phyloP scores from a whole-genome alignment of 2,797 vertebrate species.

The Etheostoma perlongum region DNA sequence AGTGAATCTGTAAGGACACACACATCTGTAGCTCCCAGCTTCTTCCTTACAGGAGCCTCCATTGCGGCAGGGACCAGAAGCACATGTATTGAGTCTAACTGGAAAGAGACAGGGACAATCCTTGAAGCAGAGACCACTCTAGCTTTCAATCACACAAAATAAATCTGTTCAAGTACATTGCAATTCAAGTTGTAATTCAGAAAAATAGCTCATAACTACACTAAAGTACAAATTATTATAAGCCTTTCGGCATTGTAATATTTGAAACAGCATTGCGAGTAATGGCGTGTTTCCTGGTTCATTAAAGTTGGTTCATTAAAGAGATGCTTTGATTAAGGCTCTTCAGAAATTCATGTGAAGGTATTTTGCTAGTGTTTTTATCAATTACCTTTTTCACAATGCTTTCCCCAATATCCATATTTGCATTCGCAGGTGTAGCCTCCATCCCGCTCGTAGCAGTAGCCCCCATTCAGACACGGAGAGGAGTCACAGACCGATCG shows the following conservation, averaged over 20 bases:
- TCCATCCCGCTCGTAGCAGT: constrained; percentile 90
- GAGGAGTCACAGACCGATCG: constrained; percentile 95
- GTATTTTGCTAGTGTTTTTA: neutral
- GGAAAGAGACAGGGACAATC: constrained; percentile 69
- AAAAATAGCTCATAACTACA: constrained; percentile 56
- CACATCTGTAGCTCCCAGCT: constrained; percentile 89
- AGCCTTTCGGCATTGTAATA: constrained; percentile 64
- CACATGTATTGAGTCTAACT: constrained; percentile 95
- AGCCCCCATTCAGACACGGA: constrained; percentile 95
- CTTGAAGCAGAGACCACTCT: constrained; percentile 39
- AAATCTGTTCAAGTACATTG: constrained; percentile 57
- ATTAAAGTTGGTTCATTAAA: constrained; percentile 37
- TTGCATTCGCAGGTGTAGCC: constrained; percentile 93
- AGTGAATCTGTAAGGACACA: constrained; percentile 95
- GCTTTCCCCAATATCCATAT: constrained; percentile 90
- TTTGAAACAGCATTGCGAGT: constrained; percentile 64
- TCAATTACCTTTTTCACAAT: constrained; percentile 95
- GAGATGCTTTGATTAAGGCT: constrained; percentile 22
- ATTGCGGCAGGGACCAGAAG: constrained; percentile 92
- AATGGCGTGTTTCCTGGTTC: constrained; percentile 60
- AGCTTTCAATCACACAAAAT: constrained; percentile 53
- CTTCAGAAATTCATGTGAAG: constrained; percentile 5
- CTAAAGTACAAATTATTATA: constrained; percentile 60
- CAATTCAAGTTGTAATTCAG: constrained; percentile 49
- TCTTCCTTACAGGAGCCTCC: constrained; percentile 95